Evolutionary conservation across 1,140 invertebrate species (phyloP), one percentile per base, ranked within the genome.

Genomic region (Drosophila bocqueti): DNA sequence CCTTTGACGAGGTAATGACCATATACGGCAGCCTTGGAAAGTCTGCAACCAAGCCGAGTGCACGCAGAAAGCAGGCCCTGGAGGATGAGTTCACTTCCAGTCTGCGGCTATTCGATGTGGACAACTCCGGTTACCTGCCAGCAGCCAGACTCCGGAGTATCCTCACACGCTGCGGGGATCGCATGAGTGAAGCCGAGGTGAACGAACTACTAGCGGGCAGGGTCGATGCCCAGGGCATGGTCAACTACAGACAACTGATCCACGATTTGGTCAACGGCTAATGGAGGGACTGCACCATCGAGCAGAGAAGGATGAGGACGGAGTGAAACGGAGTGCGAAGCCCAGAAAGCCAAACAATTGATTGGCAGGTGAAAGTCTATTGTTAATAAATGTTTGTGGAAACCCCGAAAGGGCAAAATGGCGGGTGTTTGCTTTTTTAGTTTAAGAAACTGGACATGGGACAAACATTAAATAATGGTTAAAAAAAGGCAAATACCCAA

Each of bases 201-300:
- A 97, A 98, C 79, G 97, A 98, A 79, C 98, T 99, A 97, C 98
- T 99, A 83, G 96, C 95, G 82, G 97, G 98, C 40, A 97, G 98
- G 93, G 93, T 97, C 1, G 97, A 98, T 91, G 97, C 97, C 1
- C 97, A 98, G 89, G 97, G 97, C 84, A 95, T 96, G 95, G 96
- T 97, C 84, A 96, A 97, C 93, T 97, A 97, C 92, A 96, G 96
- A 93, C 83, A 95, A 95, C 47, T 91, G 9, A 52, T 91, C 9
- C 49, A 67, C 10, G 50, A 58, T 7, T 69, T 91, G 3, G 43
- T 80, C 11, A 36, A 49, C 6, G 71, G 34, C 13, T 72, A 66
- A 38, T 7, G 16, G 21, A 26, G 18, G 16, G 13, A 16, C 49
- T 34, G 36, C 15, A 26, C 6, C 34, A 13, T 7, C 15, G 15